Conservation (phyloP, 2,888 invertebrate genomes). For the Drosophila lacicola region DNA sequence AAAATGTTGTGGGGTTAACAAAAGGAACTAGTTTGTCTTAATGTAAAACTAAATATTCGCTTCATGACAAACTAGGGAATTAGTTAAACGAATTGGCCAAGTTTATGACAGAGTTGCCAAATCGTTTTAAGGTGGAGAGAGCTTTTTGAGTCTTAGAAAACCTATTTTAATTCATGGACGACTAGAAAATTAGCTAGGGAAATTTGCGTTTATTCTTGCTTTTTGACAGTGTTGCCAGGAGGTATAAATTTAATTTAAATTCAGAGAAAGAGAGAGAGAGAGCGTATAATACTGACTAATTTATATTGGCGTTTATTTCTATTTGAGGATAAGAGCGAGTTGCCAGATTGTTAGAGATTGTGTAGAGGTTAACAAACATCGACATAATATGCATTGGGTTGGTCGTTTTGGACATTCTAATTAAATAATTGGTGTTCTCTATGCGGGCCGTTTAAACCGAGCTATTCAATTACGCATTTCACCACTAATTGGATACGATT, state of each 20-base stretch:
- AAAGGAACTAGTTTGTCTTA: background rate
- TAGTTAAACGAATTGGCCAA: background rate
- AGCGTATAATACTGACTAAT: no score
- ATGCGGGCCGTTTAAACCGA: constrained; percentile 43
- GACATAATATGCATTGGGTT: constrained; percentile 10
- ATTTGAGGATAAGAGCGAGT: background rate
- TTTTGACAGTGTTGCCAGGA: background rate
- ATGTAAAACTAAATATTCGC: no score
- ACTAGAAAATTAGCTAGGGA: background rate
- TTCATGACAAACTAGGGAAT: background rate
- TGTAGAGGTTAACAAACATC: background rate
- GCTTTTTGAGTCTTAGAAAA: no score
- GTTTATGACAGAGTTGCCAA: background rate
- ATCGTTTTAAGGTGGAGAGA: no score
- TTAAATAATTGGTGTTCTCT: constrained; percentile 73
- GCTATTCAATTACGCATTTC: constrained; percentile 59
- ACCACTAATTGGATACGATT: constrained; percentile 49
- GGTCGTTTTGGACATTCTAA: constrained; percentile 55
- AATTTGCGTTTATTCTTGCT: background rate
- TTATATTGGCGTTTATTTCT: background rate
- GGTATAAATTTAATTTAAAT: background rate
- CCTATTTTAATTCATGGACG: background rate
- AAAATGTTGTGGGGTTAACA: background rate
- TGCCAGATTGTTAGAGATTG: constrained; percentile 11
- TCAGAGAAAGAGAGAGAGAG: no score